Percentiles rank a stretch among this genome's conserved stretches.
Evolutionary conservation across 1,140 invertebrate genomes (phyloP).

Genomic region (Hetaerina americana): DNA sequence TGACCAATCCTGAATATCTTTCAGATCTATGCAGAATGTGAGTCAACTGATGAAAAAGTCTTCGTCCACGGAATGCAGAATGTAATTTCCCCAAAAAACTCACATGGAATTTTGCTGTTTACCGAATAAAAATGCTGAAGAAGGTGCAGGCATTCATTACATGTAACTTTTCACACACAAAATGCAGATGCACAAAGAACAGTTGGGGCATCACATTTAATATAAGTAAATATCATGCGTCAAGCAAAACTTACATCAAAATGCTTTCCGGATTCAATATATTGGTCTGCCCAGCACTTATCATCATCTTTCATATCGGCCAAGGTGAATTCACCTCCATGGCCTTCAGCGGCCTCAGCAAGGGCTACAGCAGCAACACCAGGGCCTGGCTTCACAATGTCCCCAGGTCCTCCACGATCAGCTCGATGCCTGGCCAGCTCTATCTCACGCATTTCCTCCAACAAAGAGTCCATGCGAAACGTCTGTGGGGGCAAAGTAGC

Average conservation of each 20-base stretch:
- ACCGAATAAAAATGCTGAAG: too few species aligned
- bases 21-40: too few species aligned
- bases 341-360: conserved; percentile 24
- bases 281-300: conserved; percentile 37
- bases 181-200: too few species aligned
- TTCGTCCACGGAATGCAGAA: too few species aligned
- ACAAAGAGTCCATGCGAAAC: conserved; percentile 45
- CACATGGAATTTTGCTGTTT: too few species aligned
- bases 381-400: conserved; percentile 26
- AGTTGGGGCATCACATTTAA: too few species aligned
- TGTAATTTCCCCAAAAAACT: too few species aligned
- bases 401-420: not conserved
- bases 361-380: conserved; percentile 33
- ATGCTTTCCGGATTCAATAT: conserved; percentile 36
- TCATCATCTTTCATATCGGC: not conserved
- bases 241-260: conserved; percentile 36
- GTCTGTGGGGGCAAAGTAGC: conserved; percentile 49
- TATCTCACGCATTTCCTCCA: conserved; percentile 42
- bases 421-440: conserved; percentile 29
- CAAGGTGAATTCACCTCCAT: conserved; percentile 28
- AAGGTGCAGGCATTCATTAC: too few species aligned
- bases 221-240: too few species aligned
- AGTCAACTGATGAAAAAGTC: too few species aligned
- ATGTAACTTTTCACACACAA: too few species aligned
- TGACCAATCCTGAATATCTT: too few species aligned